phyloP scores from a whole-genome alignment of 2,797 vertebrate species.

The Macropus fuliginosus region DNA sequence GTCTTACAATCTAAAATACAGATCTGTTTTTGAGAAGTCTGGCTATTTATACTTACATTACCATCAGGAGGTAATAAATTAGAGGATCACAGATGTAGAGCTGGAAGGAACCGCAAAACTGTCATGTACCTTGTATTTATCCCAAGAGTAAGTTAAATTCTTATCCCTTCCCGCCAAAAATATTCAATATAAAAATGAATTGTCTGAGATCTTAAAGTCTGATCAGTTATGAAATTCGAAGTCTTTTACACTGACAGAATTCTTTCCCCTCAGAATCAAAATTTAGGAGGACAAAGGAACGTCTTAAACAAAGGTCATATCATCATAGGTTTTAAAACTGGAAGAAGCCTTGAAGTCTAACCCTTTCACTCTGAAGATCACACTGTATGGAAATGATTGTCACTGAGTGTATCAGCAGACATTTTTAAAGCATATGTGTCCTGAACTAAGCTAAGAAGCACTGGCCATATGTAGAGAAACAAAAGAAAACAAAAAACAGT shows the following conservation, averaged over 20 bases:
- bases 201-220: constrained; percentile 16
- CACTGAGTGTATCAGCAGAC: neutral
- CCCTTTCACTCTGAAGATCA: neutral
- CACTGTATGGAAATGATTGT: neutral
- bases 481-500: too few relatives aligned
- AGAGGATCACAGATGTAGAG: constrained; percentile 15
- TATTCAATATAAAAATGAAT: constrained; percentile 46
- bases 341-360: neutral
- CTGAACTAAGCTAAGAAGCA: too few relatives aligned
- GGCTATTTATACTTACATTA: constrained; percentile 55
- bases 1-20: neutral
- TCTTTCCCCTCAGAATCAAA: neutral
- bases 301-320: neutral
- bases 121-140: neutral
- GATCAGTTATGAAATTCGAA: neutral
- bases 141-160: neutral
- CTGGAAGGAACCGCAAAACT: neutral
- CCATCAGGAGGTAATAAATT: constrained; percentile 25
- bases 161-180: constrained; percentile 20
- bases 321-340: neutral
- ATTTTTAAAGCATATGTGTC: neutral
- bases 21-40: constrained; percentile 25
- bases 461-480: too few relatives aligned
- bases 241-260: neutral
- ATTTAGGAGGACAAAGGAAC: neutral